These are phyloP conservation scores for Procavia capensis DNA, from an alignment of 2,113 vertebrate genomes.

Conservation along the genomic window DNA sequence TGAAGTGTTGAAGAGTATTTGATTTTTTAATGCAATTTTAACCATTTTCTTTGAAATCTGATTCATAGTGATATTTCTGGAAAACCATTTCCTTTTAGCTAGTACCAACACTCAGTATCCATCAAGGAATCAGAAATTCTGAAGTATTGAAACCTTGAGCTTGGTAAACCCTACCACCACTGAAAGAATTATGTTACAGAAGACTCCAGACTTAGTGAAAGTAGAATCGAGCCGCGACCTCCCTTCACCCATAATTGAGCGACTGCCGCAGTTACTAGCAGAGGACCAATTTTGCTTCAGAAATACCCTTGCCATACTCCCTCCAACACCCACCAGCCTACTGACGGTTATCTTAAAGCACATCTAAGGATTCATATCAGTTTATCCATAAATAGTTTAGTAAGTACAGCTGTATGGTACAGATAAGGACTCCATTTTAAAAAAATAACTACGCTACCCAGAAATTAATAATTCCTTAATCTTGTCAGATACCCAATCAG, in stretches of 20 bases:
- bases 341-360: not conserved
- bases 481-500: not conserved
- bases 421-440: not conserved
- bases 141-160: not conserved
- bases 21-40: constrained; percentile 1
- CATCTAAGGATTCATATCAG: not conserved
- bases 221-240: too few relatives aligned
- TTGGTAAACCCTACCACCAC: not conserved
- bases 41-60: not conserved
- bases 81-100: not conserved
- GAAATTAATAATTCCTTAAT: constrained; percentile 9
- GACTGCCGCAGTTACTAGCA: not conserved
- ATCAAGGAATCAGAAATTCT: not conserved
- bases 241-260: too few relatives aligned
- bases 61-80: not conserved
- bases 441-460: not conserved
- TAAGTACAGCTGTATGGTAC: not conserved
- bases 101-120: not conserved
- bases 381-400: not conserved
- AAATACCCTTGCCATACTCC: not conserved
- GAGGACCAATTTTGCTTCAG: not conserved
- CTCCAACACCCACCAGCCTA: not conserved
- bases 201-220: not conserved
- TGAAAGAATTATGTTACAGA: not conserved
- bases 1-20: constrained; percentile 21